Evolutionary conservation across 2,113 vertebrate species (phyloP), one percentile per base, ranked within the genome.

Genomic region (Podocnemis expansa): DNA sequence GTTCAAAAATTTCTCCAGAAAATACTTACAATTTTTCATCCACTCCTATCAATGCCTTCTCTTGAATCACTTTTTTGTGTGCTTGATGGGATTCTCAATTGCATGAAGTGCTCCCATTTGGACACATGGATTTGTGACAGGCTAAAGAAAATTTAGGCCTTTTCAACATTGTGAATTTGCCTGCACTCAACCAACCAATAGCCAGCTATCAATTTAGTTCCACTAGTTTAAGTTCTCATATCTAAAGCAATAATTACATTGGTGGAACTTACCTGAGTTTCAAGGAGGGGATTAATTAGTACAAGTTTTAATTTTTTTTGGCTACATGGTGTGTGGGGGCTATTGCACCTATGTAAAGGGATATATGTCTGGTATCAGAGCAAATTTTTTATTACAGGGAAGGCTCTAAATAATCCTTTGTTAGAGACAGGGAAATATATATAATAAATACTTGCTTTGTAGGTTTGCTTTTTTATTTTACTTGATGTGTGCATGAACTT

Each of bases 401-500:
- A 76, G 22, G 3, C 31, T 27, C 73, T 87, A 63, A 79, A 63
- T 43, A 76, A 24, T 5, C 63, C 41, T 43, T 80, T 29, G 63
- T 34, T 31, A 49, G 41, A 58, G 34, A 31, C 10, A 54, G 38
- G 34, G 16, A 21, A 12, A 87, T 86, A 43, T 6, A 25, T 67
- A 94, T 96, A 92, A 93, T 82, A 25, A 51, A 45, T 67, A 4
- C 51, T 84, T 82, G 43, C 89, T 95, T 92, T 91, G 10, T 21
- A 83, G 91, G 76, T 38, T 86, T 78, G 7, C 84, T 67, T 94
- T 90, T 94, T 96, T 95, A 94, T 92, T 93, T 94, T 75, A 84
- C 84, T 96, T 93, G 52, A 56, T 95, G 63, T 76, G 89, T 96
- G 89, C 67, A 75, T 94, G 89, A 95, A 96, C 91, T 79, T 93